Conservation (phyloP, 2,113 vertebrate genomes). For the Mohoua ochrocephala region DNA sequence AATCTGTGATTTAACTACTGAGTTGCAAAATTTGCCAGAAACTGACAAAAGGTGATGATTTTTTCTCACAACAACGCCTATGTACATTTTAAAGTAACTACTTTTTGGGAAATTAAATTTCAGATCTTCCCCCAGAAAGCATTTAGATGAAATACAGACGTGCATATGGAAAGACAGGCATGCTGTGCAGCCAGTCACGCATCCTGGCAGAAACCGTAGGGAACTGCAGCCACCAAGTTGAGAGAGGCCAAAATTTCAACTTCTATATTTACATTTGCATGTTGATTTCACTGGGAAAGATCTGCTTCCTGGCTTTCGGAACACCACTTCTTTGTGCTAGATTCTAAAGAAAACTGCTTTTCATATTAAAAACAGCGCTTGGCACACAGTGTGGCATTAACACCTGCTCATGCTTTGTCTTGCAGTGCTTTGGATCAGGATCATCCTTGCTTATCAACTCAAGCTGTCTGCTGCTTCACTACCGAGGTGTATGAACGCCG, state of each 20-base stretch:
- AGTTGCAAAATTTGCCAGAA: neutral
- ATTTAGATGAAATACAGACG: neutral
- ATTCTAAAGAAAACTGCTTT: neutral
- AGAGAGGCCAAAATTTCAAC: neutral
- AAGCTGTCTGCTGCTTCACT: neutral
- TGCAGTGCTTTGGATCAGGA: neutral
- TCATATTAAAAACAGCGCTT: neutral
- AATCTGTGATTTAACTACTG: neutral
- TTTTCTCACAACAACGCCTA: neutral
- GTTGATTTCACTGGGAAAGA: neutral
- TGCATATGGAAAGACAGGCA: neutral
- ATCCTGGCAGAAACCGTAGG: neutral
- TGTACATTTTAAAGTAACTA: neutral
- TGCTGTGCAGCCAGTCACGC: neutral
- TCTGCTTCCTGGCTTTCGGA: neutral
- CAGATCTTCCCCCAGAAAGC: neutral
- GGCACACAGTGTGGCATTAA: neutral
- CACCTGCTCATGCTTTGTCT: neutral
- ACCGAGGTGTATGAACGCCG: accelerated
- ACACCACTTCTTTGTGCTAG: neutral
- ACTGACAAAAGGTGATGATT: neutral
- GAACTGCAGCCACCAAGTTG: neutral
- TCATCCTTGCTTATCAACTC: neutral
- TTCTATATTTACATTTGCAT: neutral
- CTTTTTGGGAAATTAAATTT: neutral